A percentile compares a stretch with the other conserved stretches of the same genome.
phyloP scores from a whole-genome alignment of 2,113 vertebrate genomes.

The Neogale vison region DNA sequence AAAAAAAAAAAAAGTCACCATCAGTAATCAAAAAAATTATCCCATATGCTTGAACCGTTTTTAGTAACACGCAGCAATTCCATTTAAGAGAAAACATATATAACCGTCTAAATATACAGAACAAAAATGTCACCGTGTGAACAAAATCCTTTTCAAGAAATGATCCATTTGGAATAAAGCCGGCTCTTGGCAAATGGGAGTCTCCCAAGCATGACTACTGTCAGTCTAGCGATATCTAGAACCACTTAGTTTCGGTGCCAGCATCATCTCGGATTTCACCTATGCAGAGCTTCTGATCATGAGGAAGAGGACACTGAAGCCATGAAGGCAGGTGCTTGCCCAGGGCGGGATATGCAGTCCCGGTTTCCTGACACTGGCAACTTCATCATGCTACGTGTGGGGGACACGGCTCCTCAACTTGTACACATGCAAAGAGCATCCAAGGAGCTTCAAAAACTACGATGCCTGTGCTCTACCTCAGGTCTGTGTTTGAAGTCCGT shows the following conservation, averaged over 20 bases:
- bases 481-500: background rate
- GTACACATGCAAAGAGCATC: background rate
- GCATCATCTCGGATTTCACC: background rate
- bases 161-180: background rate
- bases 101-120: constrained; percentile 9
- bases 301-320: background rate
- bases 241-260: background rate
- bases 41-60: background rate
- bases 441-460: background rate
- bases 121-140: constrained; percentile 29
- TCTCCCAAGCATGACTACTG: background rate
- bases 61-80: constrained; percentile 28
- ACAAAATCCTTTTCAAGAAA: constrained; percentile 43
- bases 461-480: background rate
- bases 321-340: background rate
- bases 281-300: background rate
- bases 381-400: background rate
- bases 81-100: constrained; percentile 2
- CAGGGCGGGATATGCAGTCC: background rate
- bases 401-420: background rate
- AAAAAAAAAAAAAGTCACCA: constrained; percentile 46
- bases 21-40: constrained; percentile 18
- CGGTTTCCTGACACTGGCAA: background rate
- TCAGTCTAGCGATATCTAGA: background rate
- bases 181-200: background rate